A percentile compares a stretch with the other conserved stretches of the same genome.
phyloP scores from a whole-genome alignment of 2,797 vertebrate genomes.

The Adelosebastes latens region DNA sequence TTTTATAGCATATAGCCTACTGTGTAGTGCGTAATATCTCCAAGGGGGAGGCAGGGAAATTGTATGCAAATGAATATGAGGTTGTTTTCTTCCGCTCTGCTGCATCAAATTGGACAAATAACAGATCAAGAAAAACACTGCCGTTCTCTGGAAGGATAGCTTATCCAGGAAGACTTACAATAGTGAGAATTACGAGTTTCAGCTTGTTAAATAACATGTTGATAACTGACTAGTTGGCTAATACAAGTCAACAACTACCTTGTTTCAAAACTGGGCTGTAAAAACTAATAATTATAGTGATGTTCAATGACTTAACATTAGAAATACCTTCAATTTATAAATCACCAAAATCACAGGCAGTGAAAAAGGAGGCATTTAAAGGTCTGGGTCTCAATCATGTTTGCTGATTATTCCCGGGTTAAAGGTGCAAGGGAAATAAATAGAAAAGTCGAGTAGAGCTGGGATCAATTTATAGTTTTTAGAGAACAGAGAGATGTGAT shows the following conservation, averaged over 20 bases:
- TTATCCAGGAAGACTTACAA: neutral
- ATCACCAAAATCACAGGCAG: neutral
- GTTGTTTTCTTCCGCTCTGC: neutral
- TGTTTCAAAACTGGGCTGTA: neutral
- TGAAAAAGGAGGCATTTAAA: neutral
- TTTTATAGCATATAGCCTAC: conserved; percentile 8
- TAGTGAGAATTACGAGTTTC: neutral
- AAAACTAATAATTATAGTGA: neutral
- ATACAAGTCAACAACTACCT: neutral
- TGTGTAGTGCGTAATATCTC: conserved; percentile 3
- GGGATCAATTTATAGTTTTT: neutral
- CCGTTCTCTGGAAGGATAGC: neutral
- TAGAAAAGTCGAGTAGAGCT: neutral
- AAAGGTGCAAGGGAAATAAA: neutral
- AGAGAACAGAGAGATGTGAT: neutral
- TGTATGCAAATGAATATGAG: conserved; percentile 1
- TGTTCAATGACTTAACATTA: neutral
- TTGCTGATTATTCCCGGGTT: neutral
- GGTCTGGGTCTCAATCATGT: neutral
- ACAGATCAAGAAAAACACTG: neutral
- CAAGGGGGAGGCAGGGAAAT: neutral
- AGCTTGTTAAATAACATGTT: neutral
- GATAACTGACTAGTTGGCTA: neutral
- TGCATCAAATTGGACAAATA: neutral
- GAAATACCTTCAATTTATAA: neutral